phyloP scores from a whole-genome alignment of 2,888 invertebrate species.

The Alloscopus bannaensis region DNA sequence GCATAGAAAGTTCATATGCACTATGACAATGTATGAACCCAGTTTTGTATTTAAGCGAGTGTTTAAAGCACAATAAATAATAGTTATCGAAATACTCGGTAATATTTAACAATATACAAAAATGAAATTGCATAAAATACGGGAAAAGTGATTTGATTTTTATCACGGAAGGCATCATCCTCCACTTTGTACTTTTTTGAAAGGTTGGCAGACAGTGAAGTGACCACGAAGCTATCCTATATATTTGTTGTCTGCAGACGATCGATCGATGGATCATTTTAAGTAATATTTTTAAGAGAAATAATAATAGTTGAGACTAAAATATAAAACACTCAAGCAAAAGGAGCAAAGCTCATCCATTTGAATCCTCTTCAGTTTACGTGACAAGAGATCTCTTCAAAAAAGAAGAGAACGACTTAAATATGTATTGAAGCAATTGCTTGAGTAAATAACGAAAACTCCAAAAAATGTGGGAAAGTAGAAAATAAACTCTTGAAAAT shows the following conservation, averaged over 20 bases:
- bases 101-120: too few species aligned
- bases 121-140: conserved; percentile 47
- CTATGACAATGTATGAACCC: too few species aligned
- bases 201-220: too few species aligned
- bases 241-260: too few species aligned
- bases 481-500: conserved; percentile 17
- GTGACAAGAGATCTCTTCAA: conserved; percentile 37
- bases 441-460: conserved; percentile 17
- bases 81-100: too few species aligned
- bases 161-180: conserved; percentile 35
- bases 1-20: too few species aligned
- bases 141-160: conserved; percentile 37
- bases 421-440: too few species aligned
- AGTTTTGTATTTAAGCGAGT: too few species aligned
- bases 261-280: conserved; percentile 55
- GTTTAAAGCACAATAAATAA: too few species aligned
- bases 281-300: conserved; percentile 13
- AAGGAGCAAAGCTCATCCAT: conserved; percentile 31
- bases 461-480: conserved; percentile 47
- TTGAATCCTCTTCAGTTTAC: conserved; percentile 56
- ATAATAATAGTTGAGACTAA: conserved; percentile 37
- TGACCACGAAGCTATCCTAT: too few species aligned
- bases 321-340: conserved; percentile 52
- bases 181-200: too few species aligned
- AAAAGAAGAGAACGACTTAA: conserved; percentile 7